A percentile compares a stretch with the other conserved stretches of the same genome.
Evolutionary conservation across 2,888 invertebrate genomes (phyloP).

Genomic region (Globia sparganii): DNA sequence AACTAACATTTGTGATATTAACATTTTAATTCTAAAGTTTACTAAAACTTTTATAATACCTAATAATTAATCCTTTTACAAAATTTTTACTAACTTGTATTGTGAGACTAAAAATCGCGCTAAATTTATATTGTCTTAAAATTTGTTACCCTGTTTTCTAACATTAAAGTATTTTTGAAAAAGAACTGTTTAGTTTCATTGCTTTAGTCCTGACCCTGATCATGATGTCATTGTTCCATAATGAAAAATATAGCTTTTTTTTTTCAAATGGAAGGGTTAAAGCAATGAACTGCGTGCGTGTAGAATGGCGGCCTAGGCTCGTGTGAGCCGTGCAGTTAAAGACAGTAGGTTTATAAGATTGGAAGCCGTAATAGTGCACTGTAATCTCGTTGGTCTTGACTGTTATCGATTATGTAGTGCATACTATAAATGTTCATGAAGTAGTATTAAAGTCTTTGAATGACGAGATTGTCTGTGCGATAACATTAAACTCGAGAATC

Average conservation of each 20-base stretch:
- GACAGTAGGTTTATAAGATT: constrained; percentile 62
- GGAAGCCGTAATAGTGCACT: constrained; percentile 70
- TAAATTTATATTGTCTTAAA: constrained; percentile 59
- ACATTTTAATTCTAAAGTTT: constrained; percentile 48
- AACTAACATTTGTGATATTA: constrained; percentile 70
- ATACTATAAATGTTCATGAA: constrained; percentile 51
- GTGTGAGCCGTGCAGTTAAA: constrained; percentile 50
- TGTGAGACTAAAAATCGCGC: constrained; percentile 59
- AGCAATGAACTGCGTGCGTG: constrained; percentile 84
- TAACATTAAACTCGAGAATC: constrained; percentile 28
- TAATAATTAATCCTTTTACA: constrained; percentile 58
- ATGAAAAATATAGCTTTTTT: constrained; percentile 46
- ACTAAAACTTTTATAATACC: constrained; percentile 49
- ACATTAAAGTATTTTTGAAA: constrained; percentile 80
- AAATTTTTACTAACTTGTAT: constrained; percentile 60
- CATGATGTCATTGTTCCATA: constrained; percentile 59
- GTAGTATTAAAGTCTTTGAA: constrained; percentile 50
- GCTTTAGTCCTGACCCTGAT: constrained; percentile 85
- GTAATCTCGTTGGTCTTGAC: constrained; percentile 73
- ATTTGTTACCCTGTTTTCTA: constrained; percentile 73
- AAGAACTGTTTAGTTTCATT: constrained; percentile 84
- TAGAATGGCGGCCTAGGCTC: constrained; percentile 45
- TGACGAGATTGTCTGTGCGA: constrained; percentile 52
- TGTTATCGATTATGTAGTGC: constrained; percentile 69
- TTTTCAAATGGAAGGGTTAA: constrained; percentile 79